phyloP scores from a whole-genome alignment of 2,113 vertebrate species.

The Otocyon megalotis region DNA sequence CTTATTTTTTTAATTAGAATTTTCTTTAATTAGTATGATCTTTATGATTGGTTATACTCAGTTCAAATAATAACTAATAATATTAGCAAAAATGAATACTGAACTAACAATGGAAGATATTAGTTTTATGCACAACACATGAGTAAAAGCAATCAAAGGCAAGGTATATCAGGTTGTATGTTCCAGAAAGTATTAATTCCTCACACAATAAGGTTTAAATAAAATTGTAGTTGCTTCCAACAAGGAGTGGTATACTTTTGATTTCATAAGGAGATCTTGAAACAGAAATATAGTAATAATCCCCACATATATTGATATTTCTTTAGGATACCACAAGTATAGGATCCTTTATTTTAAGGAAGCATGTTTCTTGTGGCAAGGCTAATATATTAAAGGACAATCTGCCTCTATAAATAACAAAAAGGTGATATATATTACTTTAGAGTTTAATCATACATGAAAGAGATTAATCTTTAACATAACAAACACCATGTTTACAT shows the following conservation, averaged over 20 bases:
- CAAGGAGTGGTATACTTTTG: not conserved
- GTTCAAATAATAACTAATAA: not conserved
- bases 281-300: not conserved
- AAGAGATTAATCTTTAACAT: conserved; percentile 6
- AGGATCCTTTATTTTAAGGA: not conserved
- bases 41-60: not conserved
- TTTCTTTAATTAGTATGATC: not conserved
- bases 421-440: not conserved
- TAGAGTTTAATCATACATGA: conserved; percentile 9
- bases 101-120: not conserved
- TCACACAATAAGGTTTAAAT: not conserved
- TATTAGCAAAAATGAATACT: not conserved
- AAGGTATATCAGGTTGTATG: not conserved
- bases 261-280: not conserved
- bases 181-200: not conserved
- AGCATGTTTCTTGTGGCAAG: not conserved
- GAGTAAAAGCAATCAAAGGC: not conserved
- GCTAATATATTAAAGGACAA: not conserved
- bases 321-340: not conserved
- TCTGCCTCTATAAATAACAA: not conserved
- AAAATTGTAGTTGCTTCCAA: not conserved
- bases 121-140: not conserved
- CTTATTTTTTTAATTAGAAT: not conserved
- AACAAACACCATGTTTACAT: conserved; percentile 12
- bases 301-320: not conserved